These are phyloP conservation scores for Petrocephalus microphthalmus DNA, from an alignment of 2,113 vertebrate species.

Conservation along the genomic window DNA sequence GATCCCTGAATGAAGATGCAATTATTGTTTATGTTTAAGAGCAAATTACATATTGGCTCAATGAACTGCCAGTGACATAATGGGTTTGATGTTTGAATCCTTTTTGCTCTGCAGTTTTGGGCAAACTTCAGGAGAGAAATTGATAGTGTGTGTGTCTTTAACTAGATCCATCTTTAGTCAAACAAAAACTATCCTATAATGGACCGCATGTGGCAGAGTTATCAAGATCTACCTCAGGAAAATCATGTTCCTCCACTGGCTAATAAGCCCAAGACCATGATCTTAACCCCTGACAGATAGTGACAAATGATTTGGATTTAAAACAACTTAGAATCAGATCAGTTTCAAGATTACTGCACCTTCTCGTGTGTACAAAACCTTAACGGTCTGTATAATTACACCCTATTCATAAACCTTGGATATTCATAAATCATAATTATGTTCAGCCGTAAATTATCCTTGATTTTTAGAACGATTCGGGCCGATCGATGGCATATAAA, in stretches of 20 bases:
- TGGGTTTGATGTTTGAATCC: background rate
- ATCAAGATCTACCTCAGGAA: background rate
- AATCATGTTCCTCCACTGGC: background rate
- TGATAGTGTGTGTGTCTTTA: background rate
- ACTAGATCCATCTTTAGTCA: background rate
- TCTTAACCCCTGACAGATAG: background rate
- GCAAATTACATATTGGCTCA: background rate
- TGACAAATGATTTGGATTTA: background rate
- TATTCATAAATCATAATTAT: constrained; percentile 16
- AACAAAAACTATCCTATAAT: background rate
- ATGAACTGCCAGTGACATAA: background rate
- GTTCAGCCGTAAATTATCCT: background rate
- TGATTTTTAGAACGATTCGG: background rate
- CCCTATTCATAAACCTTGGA: background rate
- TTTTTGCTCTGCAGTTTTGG: background rate
- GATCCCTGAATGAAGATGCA: background rate
- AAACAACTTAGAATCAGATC: background rate
- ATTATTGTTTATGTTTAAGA: background rate
- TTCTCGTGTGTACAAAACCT: background rate
- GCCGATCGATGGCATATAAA: background rate
- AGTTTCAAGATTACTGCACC: background rate
- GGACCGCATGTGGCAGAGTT: background rate
- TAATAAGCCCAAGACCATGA: background rate
- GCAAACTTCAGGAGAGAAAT: background rate
- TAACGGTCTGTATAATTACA: background rate